Conservation (phyloP, 2,888 invertebrate genomes). For the Drosophila longiperda region DNA sequence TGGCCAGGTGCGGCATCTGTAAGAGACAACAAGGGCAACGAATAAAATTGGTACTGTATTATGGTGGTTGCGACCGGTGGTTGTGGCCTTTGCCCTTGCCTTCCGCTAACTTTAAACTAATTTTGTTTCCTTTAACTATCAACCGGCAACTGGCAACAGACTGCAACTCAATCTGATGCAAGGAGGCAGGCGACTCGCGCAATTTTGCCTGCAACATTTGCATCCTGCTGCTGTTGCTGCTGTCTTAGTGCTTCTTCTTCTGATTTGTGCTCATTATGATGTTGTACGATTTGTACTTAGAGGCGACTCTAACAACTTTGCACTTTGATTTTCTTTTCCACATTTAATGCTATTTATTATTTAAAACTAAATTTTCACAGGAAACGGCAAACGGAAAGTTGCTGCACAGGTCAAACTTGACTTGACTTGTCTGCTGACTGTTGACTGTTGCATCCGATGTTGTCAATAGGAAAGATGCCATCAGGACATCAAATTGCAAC, state of each 20-base stretch:
- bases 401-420: constrained; percentile 38
- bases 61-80: constrained; percentile 11
- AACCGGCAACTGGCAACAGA: constrained; percentile 23
- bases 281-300: constrained; percentile 63
- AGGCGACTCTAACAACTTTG: constrained; percentile 30
- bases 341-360: constrained; percentile 72
- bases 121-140: constrained; percentile 73
- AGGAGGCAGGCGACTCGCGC: constrained; percentile 30
- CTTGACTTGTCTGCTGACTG: constrained; percentile 50
- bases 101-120: constrained; percentile 79
- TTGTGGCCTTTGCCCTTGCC: constrained; percentile 39
- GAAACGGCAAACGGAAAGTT: constrained; percentile 49
- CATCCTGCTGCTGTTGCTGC: constrained; percentile 57
- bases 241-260: constrained; percentile 45
- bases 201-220: constrained; percentile 69
- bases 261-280: constrained; percentile 70
- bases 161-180: constrained; percentile 14
- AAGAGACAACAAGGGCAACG: constrained; percentile 43
- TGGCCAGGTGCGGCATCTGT: constrained; percentile 70
- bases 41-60: constrained; percentile 17
- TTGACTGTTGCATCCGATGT: constrained; percentile 71
- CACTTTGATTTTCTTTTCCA: constrained; percentile 22
- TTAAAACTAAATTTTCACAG: constrained; percentile 62
- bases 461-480: constrained; percentile 16
- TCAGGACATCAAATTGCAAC: constrained; percentile 61